Evolutionary conservation across 2,888 invertebrate genomes (phyloP).

Genomic region (Hedya salicella): DNA sequence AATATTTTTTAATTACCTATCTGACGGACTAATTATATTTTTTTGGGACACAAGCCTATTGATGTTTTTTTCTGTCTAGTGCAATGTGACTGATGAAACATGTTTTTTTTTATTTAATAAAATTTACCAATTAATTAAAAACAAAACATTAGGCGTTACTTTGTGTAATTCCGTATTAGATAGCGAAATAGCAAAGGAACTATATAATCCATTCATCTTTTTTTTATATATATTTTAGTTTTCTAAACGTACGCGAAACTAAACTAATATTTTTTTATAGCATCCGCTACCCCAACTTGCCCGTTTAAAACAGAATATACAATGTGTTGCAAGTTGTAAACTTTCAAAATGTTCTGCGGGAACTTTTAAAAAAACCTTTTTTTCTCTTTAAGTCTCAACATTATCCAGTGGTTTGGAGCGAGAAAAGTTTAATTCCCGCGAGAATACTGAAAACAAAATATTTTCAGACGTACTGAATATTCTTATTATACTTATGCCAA

Average conservation of each 20-base stretch:
- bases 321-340: slow-evolving; percentile 16
- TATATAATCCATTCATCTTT: too few relatives aligned
- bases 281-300: background rate
- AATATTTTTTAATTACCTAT: too few relatives aligned
- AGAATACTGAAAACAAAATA: slow-evolving; percentile 31
- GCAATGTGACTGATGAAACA: too few relatives aligned
- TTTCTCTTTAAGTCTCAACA: slow-evolving; percentile 13
- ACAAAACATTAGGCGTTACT: too few relatives aligned
- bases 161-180: too few relatives aligned
- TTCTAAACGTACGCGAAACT: too few relatives aligned
- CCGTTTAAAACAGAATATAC: slow-evolving; percentile 7
- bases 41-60: too few relatives aligned
- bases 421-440: slow-evolving; percentile 21
- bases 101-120: too few relatives aligned
- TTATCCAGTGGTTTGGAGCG: slow-evolving; percentile 32
- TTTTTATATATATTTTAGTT: background rate
- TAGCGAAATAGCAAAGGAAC: too few relatives aligned
- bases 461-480: slow-evolving; percentile 20
- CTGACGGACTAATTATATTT: too few relatives aligned
- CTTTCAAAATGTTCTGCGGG: slow-evolving; percentile 6
- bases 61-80: too few relatives aligned
- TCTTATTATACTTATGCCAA: background rate
- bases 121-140: too few relatives aligned
- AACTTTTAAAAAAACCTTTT: slow-evolving; percentile 10
- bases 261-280: background rate